Conservation (phyloP, 2,113 vertebrate genomes). For the Pycnonotus jocosus region DNA sequence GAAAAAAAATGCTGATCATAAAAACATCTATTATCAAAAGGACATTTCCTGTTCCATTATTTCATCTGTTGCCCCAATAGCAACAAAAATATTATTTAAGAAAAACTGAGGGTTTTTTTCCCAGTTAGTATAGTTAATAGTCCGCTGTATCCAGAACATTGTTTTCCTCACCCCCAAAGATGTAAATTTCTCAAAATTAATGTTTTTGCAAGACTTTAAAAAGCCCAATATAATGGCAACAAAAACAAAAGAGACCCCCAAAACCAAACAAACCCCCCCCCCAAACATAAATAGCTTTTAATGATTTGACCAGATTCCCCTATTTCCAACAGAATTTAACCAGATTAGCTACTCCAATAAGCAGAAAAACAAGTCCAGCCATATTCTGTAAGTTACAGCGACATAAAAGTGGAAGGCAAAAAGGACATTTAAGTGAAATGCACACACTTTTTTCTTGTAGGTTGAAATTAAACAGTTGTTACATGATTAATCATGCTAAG, state of each 20-base stretch:
- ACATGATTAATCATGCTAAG: background rate
- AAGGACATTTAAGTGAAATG: background rate
- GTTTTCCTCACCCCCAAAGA: background rate
- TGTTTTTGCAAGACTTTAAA: background rate
- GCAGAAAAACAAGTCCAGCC: background rate
- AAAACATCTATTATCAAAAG: background rate
- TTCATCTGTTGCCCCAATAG: background rate
- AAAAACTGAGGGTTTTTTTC: background rate
- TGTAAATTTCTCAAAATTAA: background rate
- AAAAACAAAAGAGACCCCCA: background rate
- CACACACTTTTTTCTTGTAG: background rate
- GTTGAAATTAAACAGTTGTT: background rate
- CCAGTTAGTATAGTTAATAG: background rate
- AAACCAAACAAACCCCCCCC: background rate
- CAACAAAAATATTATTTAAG: background rate
- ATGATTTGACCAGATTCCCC: background rate
- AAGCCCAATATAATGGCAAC: background rate
- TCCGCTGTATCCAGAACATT: background rate
- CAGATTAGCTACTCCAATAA: background rate
- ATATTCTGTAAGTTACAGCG: background rate
- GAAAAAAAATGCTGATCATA: background rate
- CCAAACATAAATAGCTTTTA: background rate
- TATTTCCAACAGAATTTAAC: background rate
- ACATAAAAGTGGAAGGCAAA: background rate
- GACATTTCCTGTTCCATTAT: background rate